Conservation (phyloP, 2,797 vertebrate genomes). For the Passerculus sandwichensis region DNA sequence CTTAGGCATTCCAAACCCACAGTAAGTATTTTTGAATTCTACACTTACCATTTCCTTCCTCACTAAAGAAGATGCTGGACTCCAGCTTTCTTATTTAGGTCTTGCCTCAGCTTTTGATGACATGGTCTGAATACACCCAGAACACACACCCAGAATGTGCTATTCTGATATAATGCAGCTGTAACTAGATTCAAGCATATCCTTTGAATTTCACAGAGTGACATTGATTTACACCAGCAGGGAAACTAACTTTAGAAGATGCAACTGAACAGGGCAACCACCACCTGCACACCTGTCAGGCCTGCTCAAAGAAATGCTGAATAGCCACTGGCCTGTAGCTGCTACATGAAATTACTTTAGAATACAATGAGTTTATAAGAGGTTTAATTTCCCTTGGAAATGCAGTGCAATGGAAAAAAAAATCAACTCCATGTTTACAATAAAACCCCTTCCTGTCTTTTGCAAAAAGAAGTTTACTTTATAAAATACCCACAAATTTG, state of each 20-base stretch:
- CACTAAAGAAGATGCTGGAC: neutral
- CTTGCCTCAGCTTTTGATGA: neutral
- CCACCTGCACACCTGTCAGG: neutral
- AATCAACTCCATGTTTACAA: neutral
- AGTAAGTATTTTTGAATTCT: neutral
- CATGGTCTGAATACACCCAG: neutral
- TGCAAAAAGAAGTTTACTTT: neutral
- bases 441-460: neutral
- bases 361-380: neutral
- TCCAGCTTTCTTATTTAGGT: neutral
- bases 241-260: neutral
- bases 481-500: neutral
- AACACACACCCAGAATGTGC: accelerated
- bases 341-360: neutral
- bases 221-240: neutral
- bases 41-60: neutral
- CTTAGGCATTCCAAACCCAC: neutral
- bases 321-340: neutral
- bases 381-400: neutral
- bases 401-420: neutral
- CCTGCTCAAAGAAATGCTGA: neutral
- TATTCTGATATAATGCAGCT: neutral
- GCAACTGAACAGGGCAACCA: neutral
- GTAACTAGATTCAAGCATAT: neutral
- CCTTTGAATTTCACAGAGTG: neutral